phyloP scores from a whole-genome alignment of 2,113 vertebrate genomes.

The Meleagris gallopavo region DNA sequence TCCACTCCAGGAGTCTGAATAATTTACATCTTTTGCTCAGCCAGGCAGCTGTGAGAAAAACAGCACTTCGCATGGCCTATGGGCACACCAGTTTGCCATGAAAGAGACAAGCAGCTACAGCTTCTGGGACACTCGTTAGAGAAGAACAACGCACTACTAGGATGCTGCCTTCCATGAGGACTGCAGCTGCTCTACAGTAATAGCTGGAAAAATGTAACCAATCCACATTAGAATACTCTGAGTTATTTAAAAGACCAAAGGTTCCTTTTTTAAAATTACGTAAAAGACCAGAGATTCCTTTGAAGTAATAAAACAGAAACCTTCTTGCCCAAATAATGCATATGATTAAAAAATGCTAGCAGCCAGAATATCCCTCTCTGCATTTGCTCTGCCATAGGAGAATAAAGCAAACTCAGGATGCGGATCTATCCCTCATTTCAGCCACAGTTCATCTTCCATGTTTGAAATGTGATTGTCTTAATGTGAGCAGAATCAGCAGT shows the following conservation, averaged over 20 bases:
- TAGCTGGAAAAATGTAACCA: not conserved
- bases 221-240: not conserved
- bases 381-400: fast-evolving
- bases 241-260: not conserved
- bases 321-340: fast-evolving
- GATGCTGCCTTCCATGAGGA: not conserved
- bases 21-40: not conserved
- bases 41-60: not conserved
- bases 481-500: not conserved
- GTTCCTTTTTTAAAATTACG: not conserved
- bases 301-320: not conserved
- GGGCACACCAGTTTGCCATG: not conserved
- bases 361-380: not conserved
- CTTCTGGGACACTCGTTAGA: not conserved
- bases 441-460: not conserved
- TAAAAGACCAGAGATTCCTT: not conserved
- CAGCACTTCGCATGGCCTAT: not conserved
- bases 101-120: not conserved
- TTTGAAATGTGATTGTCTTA: not conserved
- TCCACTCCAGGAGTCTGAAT: not conserved
- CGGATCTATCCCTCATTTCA: not conserved
- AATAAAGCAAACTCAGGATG: not conserved
- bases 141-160: not conserved
- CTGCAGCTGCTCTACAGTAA: not conserved
- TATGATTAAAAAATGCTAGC: fast-evolving